Conservation (phyloP, 2,113 vertebrate species). For the Isurus oxyrinchus region DNA sequence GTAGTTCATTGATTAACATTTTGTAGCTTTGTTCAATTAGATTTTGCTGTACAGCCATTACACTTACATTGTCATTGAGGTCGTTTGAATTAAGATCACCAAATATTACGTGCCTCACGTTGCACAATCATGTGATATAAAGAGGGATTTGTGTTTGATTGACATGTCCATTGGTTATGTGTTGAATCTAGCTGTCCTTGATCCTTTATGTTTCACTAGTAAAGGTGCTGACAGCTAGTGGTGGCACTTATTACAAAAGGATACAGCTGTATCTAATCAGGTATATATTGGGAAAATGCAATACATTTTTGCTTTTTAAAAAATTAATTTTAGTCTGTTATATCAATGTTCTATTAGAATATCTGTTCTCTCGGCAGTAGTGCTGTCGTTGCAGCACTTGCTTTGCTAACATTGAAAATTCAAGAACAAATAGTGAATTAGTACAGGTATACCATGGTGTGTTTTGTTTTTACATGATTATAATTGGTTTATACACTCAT, state of each 20-base stretch:
- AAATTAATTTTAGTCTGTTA: background rate
- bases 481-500: background rate
- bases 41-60: background rate
- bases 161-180: background rate
- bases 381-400: background rate
- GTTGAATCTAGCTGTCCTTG: background rate
- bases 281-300: background rate
- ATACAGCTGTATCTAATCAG: background rate
- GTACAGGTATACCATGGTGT: background rate
- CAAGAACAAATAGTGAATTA: background rate
- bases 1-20: background rate
- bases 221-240: background rate
- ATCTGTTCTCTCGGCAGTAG: background rate
- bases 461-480: background rate
- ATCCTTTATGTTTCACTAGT: background rate
- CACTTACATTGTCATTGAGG: background rate
- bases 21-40: background rate
- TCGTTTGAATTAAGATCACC: background rate
- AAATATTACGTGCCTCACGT: background rate
- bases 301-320: background rate
- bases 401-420: background rate
- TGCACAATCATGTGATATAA: background rate
- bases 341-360: background rate
- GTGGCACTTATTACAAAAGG: background rate
- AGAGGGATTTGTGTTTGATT: background rate